Conservation (phyloP, 1,140 invertebrate genomes). For the Diabrotica virgifera region DNA sequence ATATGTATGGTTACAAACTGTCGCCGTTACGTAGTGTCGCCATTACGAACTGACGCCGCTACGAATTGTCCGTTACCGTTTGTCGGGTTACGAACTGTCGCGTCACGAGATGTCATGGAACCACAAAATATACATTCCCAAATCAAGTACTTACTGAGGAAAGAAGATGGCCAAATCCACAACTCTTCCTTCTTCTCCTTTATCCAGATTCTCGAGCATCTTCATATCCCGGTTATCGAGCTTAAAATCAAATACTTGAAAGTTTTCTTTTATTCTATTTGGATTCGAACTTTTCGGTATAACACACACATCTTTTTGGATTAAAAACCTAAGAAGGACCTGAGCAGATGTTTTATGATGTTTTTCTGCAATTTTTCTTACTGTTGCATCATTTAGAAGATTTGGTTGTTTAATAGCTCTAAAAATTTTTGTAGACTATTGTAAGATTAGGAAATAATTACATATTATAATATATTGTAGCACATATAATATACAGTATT, state of each 20-base stretch:
- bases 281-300: constrained; percentile 83
- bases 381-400: constrained; percentile 64
- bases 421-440: background rate
- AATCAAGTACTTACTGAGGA: no score
- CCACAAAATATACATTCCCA: no score
- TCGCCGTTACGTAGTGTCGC: no score
- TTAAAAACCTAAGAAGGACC: constrained; percentile 71
- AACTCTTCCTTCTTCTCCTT: constrained; percentile 60
- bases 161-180: constrained; percentile 55
- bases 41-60: no score
- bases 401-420: constrained; percentile 58
- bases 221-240: constrained; percentile 56
- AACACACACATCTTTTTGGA: constrained; percentile 72
- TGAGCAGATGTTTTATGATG: constrained; percentile 74
- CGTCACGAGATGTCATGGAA: no score
- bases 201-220: constrained; percentile 56
- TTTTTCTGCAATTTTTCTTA: constrained; percentile 65
- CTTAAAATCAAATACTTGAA: constrained; percentile 63
- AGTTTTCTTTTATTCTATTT: constrained; percentile 64
- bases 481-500: no score
- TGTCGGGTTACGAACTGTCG: no score
- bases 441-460: no score
- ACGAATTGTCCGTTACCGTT: no score
- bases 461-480: no score
- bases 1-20: no score